phyloP scores from a whole-genome alignment of 2,888 invertebrate species.

The Synanthedon myopaeformis region DNA sequence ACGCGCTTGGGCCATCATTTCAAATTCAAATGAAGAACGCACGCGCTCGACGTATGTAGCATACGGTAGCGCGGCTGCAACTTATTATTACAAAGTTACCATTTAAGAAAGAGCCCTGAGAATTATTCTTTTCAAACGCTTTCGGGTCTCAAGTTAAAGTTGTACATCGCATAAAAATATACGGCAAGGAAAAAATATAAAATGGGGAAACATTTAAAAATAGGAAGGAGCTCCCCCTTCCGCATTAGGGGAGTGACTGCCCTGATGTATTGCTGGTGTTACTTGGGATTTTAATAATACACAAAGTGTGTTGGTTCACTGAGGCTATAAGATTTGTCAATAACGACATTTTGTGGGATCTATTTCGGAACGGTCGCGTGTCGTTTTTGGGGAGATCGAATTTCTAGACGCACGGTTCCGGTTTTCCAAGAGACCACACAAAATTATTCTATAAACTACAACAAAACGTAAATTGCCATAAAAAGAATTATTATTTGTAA shows the following conservation, averaged over 20 bases:
- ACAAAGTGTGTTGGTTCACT: constrained; percentile 62
- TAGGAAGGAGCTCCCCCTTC: constrained; percentile 52
- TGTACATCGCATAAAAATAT: constrained; percentile 46
- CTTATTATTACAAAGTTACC: constrained; percentile 52
- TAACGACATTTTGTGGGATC: constrained; percentile 53
- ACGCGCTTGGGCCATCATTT: constrained; percentile 44
- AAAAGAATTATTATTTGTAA: too few species aligned
- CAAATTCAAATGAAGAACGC: constrained; percentile 57
- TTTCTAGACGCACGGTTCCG: constrained; percentile 42
- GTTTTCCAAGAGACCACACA: neutral
- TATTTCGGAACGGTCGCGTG: constrained; percentile 62
- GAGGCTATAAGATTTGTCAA: constrained; percentile 69
- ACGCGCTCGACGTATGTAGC: constrained; percentile 49
- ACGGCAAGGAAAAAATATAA: constrained; percentile 58
- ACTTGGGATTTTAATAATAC: constrained; percentile 68
- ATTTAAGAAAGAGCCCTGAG: constrained; percentile 30
- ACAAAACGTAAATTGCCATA: too few species aligned
- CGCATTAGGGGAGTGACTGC: constrained; percentile 46
- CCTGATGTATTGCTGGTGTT: constrained; percentile 65
- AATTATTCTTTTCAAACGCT: constrained; percentile 4
- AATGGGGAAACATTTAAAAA: constrained; percentile 67
- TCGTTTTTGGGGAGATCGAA: constrained; percentile 31
- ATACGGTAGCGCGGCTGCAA: constrained; percentile 49
- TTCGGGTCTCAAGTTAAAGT: constrained; percentile 15
- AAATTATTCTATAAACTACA: too few species aligned